A percentile compares a stretch with the other conserved stretches of the same genome.
Conservation (phyloP, 30 jellyfish, hydroid and myxozoan species). For the Pelagia noctiluca region DNA sequence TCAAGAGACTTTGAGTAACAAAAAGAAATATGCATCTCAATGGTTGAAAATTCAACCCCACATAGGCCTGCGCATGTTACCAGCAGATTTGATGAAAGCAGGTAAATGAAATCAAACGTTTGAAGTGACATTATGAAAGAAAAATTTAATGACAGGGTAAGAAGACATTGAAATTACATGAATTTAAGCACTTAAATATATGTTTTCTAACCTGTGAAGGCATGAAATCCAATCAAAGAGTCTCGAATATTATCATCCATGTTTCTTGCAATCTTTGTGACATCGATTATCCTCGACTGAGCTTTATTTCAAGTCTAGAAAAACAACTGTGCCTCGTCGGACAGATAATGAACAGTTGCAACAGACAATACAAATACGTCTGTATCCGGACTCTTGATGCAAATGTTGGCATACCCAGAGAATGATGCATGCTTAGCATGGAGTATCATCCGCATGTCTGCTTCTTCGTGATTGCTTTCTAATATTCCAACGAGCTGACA, state of each 20-base stretch:
- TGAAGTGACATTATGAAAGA: conserved; percentile 2
- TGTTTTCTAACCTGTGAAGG: conserved; percentile 8
- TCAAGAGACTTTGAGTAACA: background rate
- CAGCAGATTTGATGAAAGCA: background rate
- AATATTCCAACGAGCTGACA: background rate
- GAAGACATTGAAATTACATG: background rate
- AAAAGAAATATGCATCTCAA: background rate
- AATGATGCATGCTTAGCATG: conserved; percentile 23
- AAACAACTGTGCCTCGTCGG: conserved; percentile 3
- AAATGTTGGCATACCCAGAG: background rate
- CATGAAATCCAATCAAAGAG: conserved; percentile 16
- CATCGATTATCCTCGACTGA: background rate
- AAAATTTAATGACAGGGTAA: conserved; percentile 1
- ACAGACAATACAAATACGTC: background rate
- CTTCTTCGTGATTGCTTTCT: conserved; percentile 15
- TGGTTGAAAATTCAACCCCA: conserved; percentile 1
- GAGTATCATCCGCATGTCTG: conserved; percentile 12
- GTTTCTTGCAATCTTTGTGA: conserved; percentile 9
- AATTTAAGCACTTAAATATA: background rate
- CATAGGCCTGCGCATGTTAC: conserved; percentile 8
- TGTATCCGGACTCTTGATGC: conserved; percentile 7
- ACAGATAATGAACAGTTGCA: background rate
- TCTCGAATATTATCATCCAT: background rate
- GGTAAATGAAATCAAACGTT: background rate
- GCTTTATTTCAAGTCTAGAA: conserved; percentile 6